Base-by-base conservation (phyloP, 1,140 invertebrate genomes). In the Drosophila subobscura region DNA sequence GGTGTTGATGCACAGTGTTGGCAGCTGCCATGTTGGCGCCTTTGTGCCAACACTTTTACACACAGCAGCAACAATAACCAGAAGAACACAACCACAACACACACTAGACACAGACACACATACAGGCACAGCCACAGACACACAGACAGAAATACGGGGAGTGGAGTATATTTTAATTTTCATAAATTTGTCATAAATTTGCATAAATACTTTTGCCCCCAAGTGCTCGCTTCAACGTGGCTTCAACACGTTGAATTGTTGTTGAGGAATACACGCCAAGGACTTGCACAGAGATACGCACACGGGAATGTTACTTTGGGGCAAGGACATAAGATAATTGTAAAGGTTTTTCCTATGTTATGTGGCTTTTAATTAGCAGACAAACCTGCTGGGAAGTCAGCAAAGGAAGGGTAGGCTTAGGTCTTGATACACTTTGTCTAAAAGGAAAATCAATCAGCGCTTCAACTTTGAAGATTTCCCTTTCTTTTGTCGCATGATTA, bases 1-100 rank as follows among this genome's bases (percentile, higher is more conserved):
- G 81, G 70, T 85, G 78, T 86, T 85, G 81, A 85, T 77, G 81
- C 65, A 37, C 54, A 85, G 81, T 88, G 81, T 78, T 85, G 81
- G 73, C 81, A 85, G 77, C 83, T 88, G 81, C 67, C 80, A 79
- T 70, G 49, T 78, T 71, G 73, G 68, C 81, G 83, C 77, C 83
- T 81, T 85, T 81, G 60, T 81, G 71, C 58, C 53, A 71, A 75
- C 81, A 81, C 81, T 77, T 64, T 60, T 12, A 49, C 54, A 71
- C 76, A 46, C 45, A 27, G 25, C 45, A 22, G n/a, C 47, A 66
- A 54, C 47, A 45, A 63, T 59, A 63, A 59, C 54, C 33, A 27
- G 5, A 58, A 61, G 25, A 27, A 5, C 29, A 33, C 29, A 33
- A 22, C n/a, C 7, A 40, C 52, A 5, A 23, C 14, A 45, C 41